Conservation (phyloP, 2,797 vertebrate species). For the Pelodytes ibericus region DNA sequence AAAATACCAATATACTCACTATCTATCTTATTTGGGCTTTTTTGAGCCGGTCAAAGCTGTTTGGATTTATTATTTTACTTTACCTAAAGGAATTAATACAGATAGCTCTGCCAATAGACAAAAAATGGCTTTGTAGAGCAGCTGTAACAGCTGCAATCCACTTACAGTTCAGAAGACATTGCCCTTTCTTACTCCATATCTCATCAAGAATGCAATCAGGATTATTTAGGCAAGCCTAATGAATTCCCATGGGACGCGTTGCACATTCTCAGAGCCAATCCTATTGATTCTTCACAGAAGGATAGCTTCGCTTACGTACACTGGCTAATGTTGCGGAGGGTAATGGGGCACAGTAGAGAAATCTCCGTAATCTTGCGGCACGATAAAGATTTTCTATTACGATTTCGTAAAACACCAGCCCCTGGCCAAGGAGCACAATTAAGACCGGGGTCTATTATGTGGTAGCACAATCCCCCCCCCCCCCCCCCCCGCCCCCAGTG, state of each 20-base stretch:
- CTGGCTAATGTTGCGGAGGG: conserved; percentile 23
- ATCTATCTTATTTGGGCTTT: no score
- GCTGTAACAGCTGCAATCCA: conserved; percentile 3
- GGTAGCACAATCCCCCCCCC: not conserved
- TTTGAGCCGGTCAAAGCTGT: no score
- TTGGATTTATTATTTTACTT: no score
- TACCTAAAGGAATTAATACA: no score
- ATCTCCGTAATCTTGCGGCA: conserved; percentile 14
- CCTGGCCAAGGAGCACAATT: conserved; percentile 22
- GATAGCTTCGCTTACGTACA: conserved; percentile 34
- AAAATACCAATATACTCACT: no score
- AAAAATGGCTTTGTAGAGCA: not conserved
- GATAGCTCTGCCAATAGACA: no score
- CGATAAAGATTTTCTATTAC: conserved; percentile 24
- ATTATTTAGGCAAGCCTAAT: conserved; percentile 35
- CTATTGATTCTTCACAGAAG: conserved; percentile 46
- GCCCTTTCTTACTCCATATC: not conserved
- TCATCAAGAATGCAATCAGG: conserved; percentile 31
- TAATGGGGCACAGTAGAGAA: conserved; percentile 42
- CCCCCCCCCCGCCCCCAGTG: not conserved
- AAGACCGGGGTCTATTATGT: conserved; percentile 11
- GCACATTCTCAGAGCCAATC: conserved; percentile 25
- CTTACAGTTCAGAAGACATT: not conserved
- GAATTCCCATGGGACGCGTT: conserved; percentile 23
- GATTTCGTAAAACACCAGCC: conserved; percentile 29